A percentile compares a stretch with the other conserved stretches of the same genome.
Conservation (phyloP, 64 coral and sea anemone genomes). For the Platygyra sinensis region DNA sequence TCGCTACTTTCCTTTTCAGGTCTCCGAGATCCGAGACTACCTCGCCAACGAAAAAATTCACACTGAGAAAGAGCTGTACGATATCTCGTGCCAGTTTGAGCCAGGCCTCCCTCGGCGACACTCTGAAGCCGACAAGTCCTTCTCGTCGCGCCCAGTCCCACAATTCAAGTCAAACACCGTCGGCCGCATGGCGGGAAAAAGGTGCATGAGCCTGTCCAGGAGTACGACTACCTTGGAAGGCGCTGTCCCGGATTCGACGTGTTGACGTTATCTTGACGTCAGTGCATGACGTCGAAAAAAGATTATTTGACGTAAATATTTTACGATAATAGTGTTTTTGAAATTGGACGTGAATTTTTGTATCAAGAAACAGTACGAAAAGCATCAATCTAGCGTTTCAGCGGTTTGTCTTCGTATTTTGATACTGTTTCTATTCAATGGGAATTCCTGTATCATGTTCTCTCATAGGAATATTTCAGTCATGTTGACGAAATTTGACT, state of each 20-base stretch:
- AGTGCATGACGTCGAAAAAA: background rate
- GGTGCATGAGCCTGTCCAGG: slow-evolving; percentile 25
- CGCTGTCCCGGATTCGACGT: slow-evolving; percentile 4
- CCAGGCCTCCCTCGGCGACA: slow-evolving; percentile 66
- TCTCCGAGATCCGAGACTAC: slow-evolving; percentile 82
- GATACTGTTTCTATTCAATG: background rate
- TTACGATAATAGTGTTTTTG: background rate
- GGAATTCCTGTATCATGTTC: no score
- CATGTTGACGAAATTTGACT: background rate
- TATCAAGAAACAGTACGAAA: no score
- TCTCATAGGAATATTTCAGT: background rate
- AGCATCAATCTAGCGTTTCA: background rate
- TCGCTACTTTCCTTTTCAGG: slow-evolving; percentile 12
- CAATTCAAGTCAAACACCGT: slow-evolving; percentile 63
- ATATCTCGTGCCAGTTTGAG: slow-evolving; percentile 90
- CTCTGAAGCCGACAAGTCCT: slow-evolving; percentile 70
- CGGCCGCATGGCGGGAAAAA: slow-evolving; percentile 49
- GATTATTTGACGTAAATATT: background rate
- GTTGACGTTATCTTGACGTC: slow-evolving; percentile 17
- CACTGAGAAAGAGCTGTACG: slow-evolving; percentile 88
- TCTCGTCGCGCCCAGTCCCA: slow-evolving; percentile 57
- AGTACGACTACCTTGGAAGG: slow-evolving; percentile 26
- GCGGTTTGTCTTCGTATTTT: background rate
- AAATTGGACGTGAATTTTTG: background rate
- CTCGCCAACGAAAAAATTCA: slow-evolving; percentile 74